These are phyloP conservation scores for Amiota minor DNA, from an alignment of 2,888 invertebrate species.

Conservation along the genomic window DNA sequence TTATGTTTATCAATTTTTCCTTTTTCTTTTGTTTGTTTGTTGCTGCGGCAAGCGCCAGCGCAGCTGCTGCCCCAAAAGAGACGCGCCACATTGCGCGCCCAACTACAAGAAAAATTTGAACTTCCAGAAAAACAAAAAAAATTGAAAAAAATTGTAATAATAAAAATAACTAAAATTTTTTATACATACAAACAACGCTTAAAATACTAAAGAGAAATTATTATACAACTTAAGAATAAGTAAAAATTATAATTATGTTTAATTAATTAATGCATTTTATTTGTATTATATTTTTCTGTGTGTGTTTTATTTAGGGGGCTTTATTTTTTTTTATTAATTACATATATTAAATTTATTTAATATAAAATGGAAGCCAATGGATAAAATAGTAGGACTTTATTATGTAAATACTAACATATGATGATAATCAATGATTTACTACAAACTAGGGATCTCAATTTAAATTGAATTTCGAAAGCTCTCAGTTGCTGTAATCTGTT, in stretches of 20 bases:
- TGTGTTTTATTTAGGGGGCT: not conserved
- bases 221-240: conserved; percentile 31
- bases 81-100: not conserved
- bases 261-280: conserved; percentile 5
- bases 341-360: too few relatives aligned
- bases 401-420: too few relatives aligned
- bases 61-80: too few relatives aligned
- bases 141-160: not conserved
- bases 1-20: too few relatives aligned
- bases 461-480: conserved; percentile 54
- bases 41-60: not conserved
- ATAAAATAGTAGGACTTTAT: not conserved
- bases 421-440: not conserved
- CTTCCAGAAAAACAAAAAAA: not conserved
- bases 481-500: conserved; percentile 39
- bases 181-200: conserved; percentile 43
- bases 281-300: not conserved
- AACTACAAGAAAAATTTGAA: not conserved
- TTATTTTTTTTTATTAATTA: conserved; percentile 22
- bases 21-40: not conserved
- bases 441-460: conserved; percentile 44
- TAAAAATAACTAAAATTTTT: conserved; percentile 49
- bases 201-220: conserved; percentile 17
- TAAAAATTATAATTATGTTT: not conserved
- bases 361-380: conserved; percentile 59